A percentile compares a stretch with the other conserved stretches of the same genome.
Evolutionary conservation across 2,113 vertebrate genomes (phyloP).

Genomic region (Oostethus manadensis): DNA sequence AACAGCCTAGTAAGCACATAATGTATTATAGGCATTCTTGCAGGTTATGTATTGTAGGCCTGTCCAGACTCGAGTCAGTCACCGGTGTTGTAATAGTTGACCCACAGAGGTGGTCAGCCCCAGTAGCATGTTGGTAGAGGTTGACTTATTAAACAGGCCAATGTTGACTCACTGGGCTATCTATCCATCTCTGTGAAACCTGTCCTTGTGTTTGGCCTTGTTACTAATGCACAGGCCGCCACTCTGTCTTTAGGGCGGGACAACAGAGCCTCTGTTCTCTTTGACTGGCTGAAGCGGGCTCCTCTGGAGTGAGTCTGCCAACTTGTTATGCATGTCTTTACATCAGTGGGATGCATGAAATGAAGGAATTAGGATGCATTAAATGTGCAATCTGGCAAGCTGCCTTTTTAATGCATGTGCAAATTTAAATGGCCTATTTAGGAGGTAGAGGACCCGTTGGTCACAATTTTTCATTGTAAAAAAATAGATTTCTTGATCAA

Average conservation of each 20-base stretch:
- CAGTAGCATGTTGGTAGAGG: slow-evolving; percentile 18
- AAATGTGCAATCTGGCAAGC: slow-evolving; percentile 3
- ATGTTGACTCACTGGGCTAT: slow-evolving; percentile 28
- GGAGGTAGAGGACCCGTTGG: too few species aligned
- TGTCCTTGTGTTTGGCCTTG: slow-evolving; percentile 56
- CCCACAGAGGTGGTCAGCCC: slow-evolving; percentile 8
- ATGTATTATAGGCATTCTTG: not conserved
- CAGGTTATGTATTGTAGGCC: not conserved
- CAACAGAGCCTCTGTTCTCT: slow-evolving; percentile 61
- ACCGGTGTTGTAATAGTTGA: slow-evolving; percentile 18
- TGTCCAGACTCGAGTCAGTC: slow-evolving; percentile 18
- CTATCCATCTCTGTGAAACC: slow-evolving; percentile 47
- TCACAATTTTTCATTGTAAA: too few species aligned
- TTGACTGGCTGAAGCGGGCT: slow-evolving; percentile 44
- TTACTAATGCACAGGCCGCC: slow-evolving; percentile 60
- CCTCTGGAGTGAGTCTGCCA: slow-evolving; percentile 42
- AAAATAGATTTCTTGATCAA: too few species aligned
- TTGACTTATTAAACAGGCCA: slow-evolving; percentile 35
- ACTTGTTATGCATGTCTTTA: slow-evolving; percentile 44
- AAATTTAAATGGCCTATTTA: too few species aligned
- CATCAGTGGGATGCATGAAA: slow-evolving; percentile 13
- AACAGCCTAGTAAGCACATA: too few species aligned
- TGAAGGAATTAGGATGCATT: slow-evolving; percentile 6
- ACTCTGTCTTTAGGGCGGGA: slow-evolving; percentile 41
- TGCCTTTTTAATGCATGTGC: too few species aligned